A percentile compares a stretch with the other conserved stretches of the same genome.
Evolutionary conservation across 2,113 vertebrate species (phyloP).

Genomic region (Octodon degus): DNA sequence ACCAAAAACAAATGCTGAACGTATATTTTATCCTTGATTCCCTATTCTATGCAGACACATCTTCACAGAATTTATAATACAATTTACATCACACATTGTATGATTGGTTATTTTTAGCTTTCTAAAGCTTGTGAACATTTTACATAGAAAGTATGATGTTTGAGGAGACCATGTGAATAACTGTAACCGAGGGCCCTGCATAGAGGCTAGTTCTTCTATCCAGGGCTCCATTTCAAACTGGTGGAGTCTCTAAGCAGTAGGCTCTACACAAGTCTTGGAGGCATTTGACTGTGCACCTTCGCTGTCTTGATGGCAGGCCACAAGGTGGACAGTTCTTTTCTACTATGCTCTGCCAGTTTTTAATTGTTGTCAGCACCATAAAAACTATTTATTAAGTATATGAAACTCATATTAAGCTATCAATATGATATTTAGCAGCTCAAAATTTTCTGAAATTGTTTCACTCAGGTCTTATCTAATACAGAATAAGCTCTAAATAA

Average conservation of each 20-base stretch:
- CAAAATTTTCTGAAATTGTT: neutral
- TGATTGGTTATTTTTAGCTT: neutral
- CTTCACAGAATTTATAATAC: neutral
- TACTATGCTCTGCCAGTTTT: neutral
- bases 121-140: neutral
- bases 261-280: neutral
- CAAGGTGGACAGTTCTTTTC: neutral
- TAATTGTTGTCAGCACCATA: neutral
- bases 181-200: no score
- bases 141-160: neutral
- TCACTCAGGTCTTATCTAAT: neutral
- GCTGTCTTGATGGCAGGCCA: neutral
- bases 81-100: neutral
- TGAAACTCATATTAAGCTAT: neutral
- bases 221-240: neutral
- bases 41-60: neutral
- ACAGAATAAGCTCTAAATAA: neutral
- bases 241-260: neutral
- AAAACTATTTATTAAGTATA: neutral
- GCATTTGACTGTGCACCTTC: rapidly evolving
- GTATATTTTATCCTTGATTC: neutral
- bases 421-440: neutral
- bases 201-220: no score
- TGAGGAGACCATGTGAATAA: neutral
- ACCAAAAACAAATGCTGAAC: neutral